Evolutionary conservation across 2,113 vertebrate genomes (phyloP).

Genomic region (Natator depressus): DNA sequence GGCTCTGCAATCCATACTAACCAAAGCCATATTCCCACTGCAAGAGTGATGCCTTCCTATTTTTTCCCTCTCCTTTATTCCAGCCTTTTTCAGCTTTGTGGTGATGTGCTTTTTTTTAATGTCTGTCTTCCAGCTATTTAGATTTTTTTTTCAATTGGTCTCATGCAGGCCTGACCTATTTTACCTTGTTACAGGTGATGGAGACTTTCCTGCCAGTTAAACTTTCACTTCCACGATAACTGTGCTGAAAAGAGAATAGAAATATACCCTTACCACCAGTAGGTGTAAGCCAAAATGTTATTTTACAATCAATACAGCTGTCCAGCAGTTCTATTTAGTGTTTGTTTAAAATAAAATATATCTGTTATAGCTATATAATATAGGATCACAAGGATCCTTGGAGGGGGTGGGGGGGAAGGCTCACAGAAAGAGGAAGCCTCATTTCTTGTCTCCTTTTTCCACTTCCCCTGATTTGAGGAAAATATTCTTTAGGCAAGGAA

Average conservation of each 20-base stretch:
- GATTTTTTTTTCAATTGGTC: slow-evolving; percentile 39
- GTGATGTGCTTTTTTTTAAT: not conserved
- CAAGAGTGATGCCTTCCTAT: not conserved
- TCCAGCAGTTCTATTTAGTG: not conserved
- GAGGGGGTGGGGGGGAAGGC: not conserved
- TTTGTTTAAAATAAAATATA: not conserved
- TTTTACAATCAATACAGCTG: not conserved
- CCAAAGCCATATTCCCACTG: not conserved
- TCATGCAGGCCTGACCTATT: slow-evolving; percentile 46
- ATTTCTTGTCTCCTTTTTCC: not conserved
- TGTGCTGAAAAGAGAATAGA: not conserved
- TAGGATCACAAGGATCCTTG: not conserved
- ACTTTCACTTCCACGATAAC: slow-evolving; percentile 51
- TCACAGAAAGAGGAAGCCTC: not conserved
- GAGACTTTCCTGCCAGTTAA: slow-evolving; percentile 23
- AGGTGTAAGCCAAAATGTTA: not conserved
- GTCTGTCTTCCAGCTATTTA: slow-evolving; percentile 30
- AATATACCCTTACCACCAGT: not conserved
- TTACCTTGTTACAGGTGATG: slow-evolving; percentile 40
- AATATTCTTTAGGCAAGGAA: not conserved
- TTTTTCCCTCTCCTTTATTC: slow-evolving; percentile 7
- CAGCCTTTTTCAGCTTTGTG: slow-evolving; percentile 15
- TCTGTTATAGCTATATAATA: not conserved
- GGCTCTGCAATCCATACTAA: rapidly evolving
- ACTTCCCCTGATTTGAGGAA: not conserved